phyloP scores from a whole-genome alignment of 1,140 invertebrate species.

The Sarcophaga bullata region DNA sequence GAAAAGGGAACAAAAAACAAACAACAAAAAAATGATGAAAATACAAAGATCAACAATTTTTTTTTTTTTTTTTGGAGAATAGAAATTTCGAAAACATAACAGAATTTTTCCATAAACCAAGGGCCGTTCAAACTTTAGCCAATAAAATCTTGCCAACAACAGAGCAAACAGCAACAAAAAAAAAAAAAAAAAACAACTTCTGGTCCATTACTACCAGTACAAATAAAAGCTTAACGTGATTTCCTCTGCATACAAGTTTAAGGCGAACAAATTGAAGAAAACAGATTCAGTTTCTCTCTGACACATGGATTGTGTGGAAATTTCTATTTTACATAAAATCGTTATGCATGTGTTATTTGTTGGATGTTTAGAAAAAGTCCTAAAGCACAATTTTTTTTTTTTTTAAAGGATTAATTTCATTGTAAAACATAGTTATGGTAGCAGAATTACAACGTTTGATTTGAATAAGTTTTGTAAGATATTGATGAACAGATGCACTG shows the following conservation, averaged over 20 bases:
- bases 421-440: too few species aligned
- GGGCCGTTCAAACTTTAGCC: neutral
- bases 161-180: too few species aligned
- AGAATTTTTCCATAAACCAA: neutral
- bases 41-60: constrained; percentile 10
- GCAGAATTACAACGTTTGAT: too few species aligned
- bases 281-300: neutral
- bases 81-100: constrained; percentile 10
- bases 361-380: too few species aligned
- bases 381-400: too few species aligned
- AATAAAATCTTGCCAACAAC: neutral
- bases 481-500: too few species aligned
- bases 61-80: neutral
- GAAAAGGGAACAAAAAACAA: too few species aligned
- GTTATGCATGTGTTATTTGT: too few species aligned
- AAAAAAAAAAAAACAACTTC: neutral
- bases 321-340: neutral
- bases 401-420: too few species aligned
- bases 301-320: neutral
- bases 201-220: neutral
- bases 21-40: neutral
- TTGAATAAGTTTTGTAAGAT: too few species aligned
- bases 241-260: neutral
- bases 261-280: neutral
- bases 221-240: neutral